Conservation (phyloP, 2,113 vertebrate genomes). For the Ariopsis seemanni region DNA sequence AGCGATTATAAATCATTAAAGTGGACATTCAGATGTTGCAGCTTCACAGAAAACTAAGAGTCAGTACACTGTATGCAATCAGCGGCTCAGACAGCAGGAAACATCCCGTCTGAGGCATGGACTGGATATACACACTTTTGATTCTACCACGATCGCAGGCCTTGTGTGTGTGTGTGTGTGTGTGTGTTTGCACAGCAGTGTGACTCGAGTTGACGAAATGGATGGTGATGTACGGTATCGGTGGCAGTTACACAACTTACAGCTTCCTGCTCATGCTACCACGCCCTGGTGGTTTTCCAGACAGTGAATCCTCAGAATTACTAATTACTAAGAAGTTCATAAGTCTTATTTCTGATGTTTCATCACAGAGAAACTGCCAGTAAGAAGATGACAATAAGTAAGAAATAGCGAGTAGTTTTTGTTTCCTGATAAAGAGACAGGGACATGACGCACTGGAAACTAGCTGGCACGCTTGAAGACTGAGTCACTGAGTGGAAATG, state of each 20-base stretch:
- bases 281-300: neutral
- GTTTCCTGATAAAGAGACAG: neutral
- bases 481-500: neutral
- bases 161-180: too few species aligned
- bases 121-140: neutral
- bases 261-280: neutral
- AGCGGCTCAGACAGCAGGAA: neutral
- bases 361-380: neutral
- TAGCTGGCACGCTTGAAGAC: neutral
- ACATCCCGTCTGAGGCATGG: neutral
- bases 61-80: neutral
- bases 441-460: neutral
- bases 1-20: too few species aligned
- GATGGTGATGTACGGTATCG: neutral
- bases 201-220: constrained; percentile 25
- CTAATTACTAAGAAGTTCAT: neutral
- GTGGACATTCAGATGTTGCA: too few species aligned
- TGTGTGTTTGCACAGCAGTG: constrained; percentile 21
- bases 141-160: neutral
- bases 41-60: neutral
- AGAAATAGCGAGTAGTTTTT: neutral
- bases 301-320: neutral
- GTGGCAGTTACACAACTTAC: neutral
- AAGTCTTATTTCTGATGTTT: neutral
- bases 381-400: neutral